Evolutionary conservation across 2,113 vertebrate genomes (phyloP), one percentile per base, ranked within the genome.

Genomic region (Sula dactylatra): DNA sequence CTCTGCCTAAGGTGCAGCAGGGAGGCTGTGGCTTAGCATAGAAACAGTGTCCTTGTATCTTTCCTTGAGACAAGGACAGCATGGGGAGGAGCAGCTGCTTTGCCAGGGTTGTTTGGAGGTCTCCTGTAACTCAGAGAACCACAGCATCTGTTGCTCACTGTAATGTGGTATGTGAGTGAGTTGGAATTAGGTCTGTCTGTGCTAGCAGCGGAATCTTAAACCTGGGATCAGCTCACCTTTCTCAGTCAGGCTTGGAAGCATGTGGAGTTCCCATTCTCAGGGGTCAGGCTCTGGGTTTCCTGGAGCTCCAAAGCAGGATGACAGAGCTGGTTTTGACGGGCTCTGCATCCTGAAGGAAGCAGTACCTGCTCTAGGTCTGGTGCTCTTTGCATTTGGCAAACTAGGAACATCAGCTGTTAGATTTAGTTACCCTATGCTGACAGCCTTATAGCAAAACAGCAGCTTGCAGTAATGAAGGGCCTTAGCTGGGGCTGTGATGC

Each of bases 351-450:
- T 6, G 13, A 34, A 3, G 2, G 5, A 29, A n/a, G 45, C 64
- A 4, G 13, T 16, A 3, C 24, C n/a, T 73, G 58, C 49, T 56
- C 10, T 10, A 9, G 32, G 29, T 9, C 27, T 13, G 26, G 1
- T 55, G n/a, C 22, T 49, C 27, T 38, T 64, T 0, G 14, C 13
- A 7, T 56, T 70, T 71, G 45, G 38, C 78, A 52, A 3, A 20
- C 10, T 8, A 69, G n/a, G 34, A 52, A 5, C 0, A 1, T 31
- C 42, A 56, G 83, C 36, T 42, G 6, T 52, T 59, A 13, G 38
- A 26, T 24, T 19, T n/a, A 29, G 47, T 55, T 44, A 25, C 24
- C 6, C 47, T 32, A 0, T 0, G 0, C 32, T 34, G 45, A 22
- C 7, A 71, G 42, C 29, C 10, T 34, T 9, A 1, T 0, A 3